Evolutionary conservation across 2,888 invertebrate species (phyloP), one percentile per base, ranked within the genome.

Genomic region (Dryadula phaetusa): DNA sequence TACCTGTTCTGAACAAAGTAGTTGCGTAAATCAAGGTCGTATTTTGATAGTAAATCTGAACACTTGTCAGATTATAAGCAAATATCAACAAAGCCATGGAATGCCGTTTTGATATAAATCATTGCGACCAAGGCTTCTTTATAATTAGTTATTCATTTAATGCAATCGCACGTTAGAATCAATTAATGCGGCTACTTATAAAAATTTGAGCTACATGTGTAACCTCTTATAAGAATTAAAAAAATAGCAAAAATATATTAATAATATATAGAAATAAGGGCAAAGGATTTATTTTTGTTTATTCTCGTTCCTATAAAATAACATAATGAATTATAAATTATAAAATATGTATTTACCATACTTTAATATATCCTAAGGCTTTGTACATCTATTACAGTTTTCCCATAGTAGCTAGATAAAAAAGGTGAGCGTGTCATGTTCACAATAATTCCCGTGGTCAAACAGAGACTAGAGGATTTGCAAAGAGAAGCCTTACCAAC

Each of bases 131-230:
- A 83, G 80, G 77, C 72, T 75, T 70, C 66, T 77, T 75, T 77
- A 32, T 75, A 80, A 81, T 77, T 75, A 77, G 18, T 77, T 81
- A 81, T 53, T 66, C 60, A 69, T 64, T 83, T 79, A 75, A 83
- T 80, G 73, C 75, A 75, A 70, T 56, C n/a, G 4, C 62, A 18
- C 8, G 32, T 40, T 25, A 25, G n/a, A 66, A 53, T 63, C 44
- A 69, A 66, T 69, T 66, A 66, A 40, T 47, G 25, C 6, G 28
- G 18, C 47, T 63, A 16, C 34, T 53, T 37, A 40, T 54, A 44
- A 14, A 28, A 22, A 32, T 44, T 22, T 54, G 44, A 34, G 22
- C 22, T 37, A 56, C 7, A 7, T 34, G 6, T 28, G 28, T 34
- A n/a, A n/a, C n/a, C n/a, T n/a, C n/a, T n/a, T n/a, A n/a, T n/a